These are phyloP conservation scores for Solenodon paradoxus DNA, from an alignment of 2,113 vertebrate genomes.

Conservation along the genomic window DNA sequence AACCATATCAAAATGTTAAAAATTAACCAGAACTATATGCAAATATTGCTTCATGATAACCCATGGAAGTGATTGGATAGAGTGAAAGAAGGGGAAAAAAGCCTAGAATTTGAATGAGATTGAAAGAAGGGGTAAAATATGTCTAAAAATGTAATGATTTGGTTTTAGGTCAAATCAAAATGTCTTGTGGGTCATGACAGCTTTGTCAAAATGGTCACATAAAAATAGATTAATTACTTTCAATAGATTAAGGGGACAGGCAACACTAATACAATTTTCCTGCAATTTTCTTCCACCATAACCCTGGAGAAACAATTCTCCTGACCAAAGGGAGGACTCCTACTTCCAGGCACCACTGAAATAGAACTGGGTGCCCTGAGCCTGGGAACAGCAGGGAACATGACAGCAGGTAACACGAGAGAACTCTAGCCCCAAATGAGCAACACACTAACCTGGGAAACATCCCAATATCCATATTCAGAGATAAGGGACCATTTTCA, in stretches of 20 bases:
- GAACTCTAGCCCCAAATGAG: neutral
- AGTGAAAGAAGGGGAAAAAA: neutral
- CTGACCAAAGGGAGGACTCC: neutral
- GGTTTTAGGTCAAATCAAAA: neutral
- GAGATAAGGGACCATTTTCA: neutral
- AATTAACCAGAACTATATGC: neutral
- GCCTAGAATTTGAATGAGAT: neutral
- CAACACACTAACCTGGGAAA: neutral
- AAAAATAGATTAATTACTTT: neutral
- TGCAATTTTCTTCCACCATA: neutral
- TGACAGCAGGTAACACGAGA: neutral
- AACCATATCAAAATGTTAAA: neutral
- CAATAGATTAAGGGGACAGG: neutral
- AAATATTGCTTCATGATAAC: conserved; percentile 2
- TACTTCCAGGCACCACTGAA: neutral
- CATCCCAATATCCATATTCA: neutral
- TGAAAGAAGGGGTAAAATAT: neutral
- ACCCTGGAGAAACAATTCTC: neutral
- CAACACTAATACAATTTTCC: neutral
- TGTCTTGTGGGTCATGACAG: neutral
- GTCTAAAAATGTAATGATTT: neutral
- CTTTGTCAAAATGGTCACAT: neutral
- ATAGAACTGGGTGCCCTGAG: neutral
- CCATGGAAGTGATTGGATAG: neutral
- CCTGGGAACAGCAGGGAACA: neutral